Base-by-base conservation (phyloP, 1,140 invertebrate genomes). In the Trissolcus basalis region DNA sequence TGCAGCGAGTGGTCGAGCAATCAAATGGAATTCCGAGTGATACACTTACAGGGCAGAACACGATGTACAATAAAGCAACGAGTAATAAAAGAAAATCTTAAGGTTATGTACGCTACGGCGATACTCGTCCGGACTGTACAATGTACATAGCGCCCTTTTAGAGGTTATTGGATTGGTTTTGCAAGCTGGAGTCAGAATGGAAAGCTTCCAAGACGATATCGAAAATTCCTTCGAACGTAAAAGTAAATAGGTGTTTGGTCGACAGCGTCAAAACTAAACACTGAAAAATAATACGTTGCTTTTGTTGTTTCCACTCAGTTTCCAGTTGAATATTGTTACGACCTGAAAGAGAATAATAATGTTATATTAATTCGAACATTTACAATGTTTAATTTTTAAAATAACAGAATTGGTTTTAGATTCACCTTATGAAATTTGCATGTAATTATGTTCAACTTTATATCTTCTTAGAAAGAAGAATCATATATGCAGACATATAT, bases 121-220 rank as follows among this genome's bases (percentile, higher is more conserved):
- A 36, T 16, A 35, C 49, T 39, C 32, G 36, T 15, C 6, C 19
- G 19, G 19, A 27, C 19, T 27, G 39, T 55, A 72, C 60, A 27
- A 1, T 27, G 39, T 55, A 72, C 60, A 41, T 41, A 45, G 19
- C 19, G 19, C 19, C 19, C 19, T 27, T 27, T 27, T 27, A 27
- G 19, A 27, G 19, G 58, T 72, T 79, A 79, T 81, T 79, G 77
- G 67, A 77, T 79, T 81, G 78, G 73, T 27, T 79, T 77, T 61
- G 59, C 48, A 79, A 81, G 54, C 49, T 67, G 53, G 61, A 74
- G 64, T 65, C 65, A 41, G 47, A 67, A 67, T 58, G 50, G 58
- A 65, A 56, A 54, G 59, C 14, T 54, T 61, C 53, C 45, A 54
- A 60, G 50, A 56, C 58, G 50, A 65, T 71, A 68, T 77, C 67